Base-by-base conservation (phyloP, 1,140 invertebrate genomes). In the Trissolcus basalis region DNA sequence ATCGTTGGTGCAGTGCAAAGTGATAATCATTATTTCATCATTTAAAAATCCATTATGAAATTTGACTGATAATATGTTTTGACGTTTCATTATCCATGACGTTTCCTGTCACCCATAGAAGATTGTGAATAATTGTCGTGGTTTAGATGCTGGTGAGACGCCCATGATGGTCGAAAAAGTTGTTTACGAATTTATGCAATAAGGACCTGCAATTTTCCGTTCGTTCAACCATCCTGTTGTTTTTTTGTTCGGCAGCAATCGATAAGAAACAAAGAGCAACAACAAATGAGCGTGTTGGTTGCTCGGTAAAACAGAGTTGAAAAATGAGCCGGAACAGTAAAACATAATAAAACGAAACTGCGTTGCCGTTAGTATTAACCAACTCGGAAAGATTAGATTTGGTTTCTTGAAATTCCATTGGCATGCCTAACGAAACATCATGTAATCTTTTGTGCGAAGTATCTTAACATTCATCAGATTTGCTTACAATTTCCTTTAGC, bases 361-460 rank as follows among this genome's bases (percentile, higher is more conserved):
- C 4, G 58, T 76, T 6, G n/a, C 58, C 65, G 19, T 69, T 76
- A 58, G 51, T 63, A 15, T 64, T 76, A 10, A 15, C 35, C 27
- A 70, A 43, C n/a, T 76, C 72, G 6, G 39, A 51, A 10, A 76
- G 15, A 49, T 69, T 44, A 48, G 64, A 76, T 35, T 63, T 68
- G 3, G 51, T 76, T 43, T 63, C 51, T 45, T 68, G 59, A 53
- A 76, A 76, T 63, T 76, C 72, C 32, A 39, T 44, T 0, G 73
- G 59, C 13, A 70, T 49, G 13, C 59, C 65, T 12, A n/a, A 8
- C 4, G 64, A 69, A 56, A 76, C 53, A 47, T 51, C 48, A n/a
- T 70, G 11, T 11, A 69, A 15, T 32, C 19, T 27, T 61, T 35
- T 13, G 50, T 61, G 45, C 13, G 68, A 63, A 50, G 48, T 47